A percentile compares a stretch with the other conserved stretches of the same genome.
phyloP scores from a whole-genome alignment of 2,888 invertebrate species.

The Diarsia mendica region DNA sequence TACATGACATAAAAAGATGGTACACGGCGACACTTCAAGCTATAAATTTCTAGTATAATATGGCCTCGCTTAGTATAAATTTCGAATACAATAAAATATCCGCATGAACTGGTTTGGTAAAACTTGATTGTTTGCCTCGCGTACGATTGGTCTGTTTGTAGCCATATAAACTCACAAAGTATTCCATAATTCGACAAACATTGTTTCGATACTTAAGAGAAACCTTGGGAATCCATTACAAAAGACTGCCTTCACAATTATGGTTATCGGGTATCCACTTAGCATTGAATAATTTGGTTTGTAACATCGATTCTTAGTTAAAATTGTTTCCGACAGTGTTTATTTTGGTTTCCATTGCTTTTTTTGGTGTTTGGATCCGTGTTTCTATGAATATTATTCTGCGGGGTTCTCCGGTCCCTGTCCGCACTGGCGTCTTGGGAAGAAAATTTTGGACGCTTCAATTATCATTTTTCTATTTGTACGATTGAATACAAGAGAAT shows the following conservation, averaged over 20 bases:
- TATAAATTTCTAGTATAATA: too few relatives aligned
- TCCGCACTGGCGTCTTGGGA: not conserved
- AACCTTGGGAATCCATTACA: slow-evolving; percentile 32
- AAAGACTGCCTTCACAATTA: slow-evolving; percentile 17
- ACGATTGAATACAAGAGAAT: not conserved
- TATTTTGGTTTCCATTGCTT: not conserved
- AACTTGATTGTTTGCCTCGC: too few relatives aligned
- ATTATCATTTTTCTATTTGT: not conserved
- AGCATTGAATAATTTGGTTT: slow-evolving; percentile 16
- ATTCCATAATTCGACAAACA: slow-evolving; percentile 8
- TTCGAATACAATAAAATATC: too few relatives aligned
- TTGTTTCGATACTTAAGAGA: slow-evolving; percentile 10
- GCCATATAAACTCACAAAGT: not conserved
- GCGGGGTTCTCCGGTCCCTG: not conserved
- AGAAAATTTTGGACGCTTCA: not conserved
- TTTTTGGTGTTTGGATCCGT: not conserved
- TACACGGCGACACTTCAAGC: too few relatives aligned
- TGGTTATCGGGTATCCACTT: slow-evolving; percentile 27
- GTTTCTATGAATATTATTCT: not conserved
- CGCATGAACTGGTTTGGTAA: too few relatives aligned
- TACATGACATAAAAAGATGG: not conserved
- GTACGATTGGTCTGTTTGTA: not conserved
- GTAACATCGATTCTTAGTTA: slow-evolving; percentile 9
- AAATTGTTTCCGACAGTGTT: slow-evolving; percentile 9
- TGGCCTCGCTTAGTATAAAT: too few relatives aligned